Base-by-base conservation (phyloP, 2,888 invertebrate species). In the Stenichneumon culpator region DNA sequence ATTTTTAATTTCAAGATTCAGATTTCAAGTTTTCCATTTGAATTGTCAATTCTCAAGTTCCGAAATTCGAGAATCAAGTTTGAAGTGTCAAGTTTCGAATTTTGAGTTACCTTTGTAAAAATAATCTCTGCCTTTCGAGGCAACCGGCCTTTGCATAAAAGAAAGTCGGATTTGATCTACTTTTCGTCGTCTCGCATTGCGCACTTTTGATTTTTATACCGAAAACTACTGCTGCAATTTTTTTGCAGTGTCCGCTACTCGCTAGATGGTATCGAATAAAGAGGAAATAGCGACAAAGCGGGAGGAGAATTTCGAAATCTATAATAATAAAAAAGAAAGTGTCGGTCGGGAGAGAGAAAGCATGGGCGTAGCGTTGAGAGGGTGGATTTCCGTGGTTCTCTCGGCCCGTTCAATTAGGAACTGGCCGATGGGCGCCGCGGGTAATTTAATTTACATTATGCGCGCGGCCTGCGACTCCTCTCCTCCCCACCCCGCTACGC, bases 371-470 rank as follows among this genome's bases (percentile, higher is more conserved):
- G 63, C 63, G 63, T 44, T 11, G 54, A 63, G 65, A 28, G 52
- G 28, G 32, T 16, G 50, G 50, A 79, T 79, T 79, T 83, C 28
- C 60, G 28, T 67, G 52, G 52, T 60, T 79, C 79, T 67, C 32
- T 36, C 44, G 60, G 54, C 52, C 54, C 72, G 67, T 60, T 82
- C 70, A 69, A 79, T 57, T 65, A 69, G 69, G 73, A 47, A 44
- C 50, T 73, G 69, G 81, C 73, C 75, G 70, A 68, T 74, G 39
- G 70, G 73, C 86, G 82, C 70, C 68, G 79, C 82, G 88, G 90
- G 88, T 90, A 90, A 91, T 92, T 92, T 90, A 91, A 92, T 92
- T 92, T 89, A 89, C 87, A 91, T 91, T 91, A 90, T 90, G 82
- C 54, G 73, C 78, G 5, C 36, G 32, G 73, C 65, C 57, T 81